A percentile compares a stretch with the other conserved stretches of the same genome.
These are phyloP conservation scores for Gopherus flavomarginatus DNA, from an alignment of 2,113 vertebrate genomes.

Conservation along the genomic window DNA sequence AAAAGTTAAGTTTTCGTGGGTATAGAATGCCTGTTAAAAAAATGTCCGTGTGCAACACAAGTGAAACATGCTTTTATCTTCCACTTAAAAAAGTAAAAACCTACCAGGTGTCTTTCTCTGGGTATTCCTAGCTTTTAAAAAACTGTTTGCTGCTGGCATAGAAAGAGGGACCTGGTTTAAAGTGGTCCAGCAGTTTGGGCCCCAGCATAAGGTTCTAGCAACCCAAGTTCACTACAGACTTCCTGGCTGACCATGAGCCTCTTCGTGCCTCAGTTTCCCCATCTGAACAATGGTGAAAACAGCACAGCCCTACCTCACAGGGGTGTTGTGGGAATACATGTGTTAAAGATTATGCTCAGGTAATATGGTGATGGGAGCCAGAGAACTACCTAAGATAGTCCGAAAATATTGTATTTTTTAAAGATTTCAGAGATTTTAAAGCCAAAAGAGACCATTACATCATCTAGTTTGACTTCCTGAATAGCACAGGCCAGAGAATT, in stretches of 20 bases:
- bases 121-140: neutral
- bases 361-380: neutral
- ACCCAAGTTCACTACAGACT: neutral
- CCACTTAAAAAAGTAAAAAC: neutral
- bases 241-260: neutral
- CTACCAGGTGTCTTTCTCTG: neutral
- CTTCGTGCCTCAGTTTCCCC: neutral
- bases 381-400: neutral
- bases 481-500: neutral
- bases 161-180: neutral
- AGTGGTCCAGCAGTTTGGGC: neutral
- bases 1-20: neutral
- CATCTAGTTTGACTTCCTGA: accelerated
- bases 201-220: neutral
- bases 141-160: neutral
- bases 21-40: neutral
- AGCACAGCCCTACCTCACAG: neutral
- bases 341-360: neutral
- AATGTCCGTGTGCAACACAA: too few species aligned
- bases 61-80: neutral
- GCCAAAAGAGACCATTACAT: neutral
- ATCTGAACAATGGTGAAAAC: neutral
- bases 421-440: neutral
- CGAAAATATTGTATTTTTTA: neutral
- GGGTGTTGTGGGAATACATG: neutral